Evolutionary conservation across 2,797 vertebrate species (phyloP).

Genomic region (Hoplostethus mediterraneus): DNA sequence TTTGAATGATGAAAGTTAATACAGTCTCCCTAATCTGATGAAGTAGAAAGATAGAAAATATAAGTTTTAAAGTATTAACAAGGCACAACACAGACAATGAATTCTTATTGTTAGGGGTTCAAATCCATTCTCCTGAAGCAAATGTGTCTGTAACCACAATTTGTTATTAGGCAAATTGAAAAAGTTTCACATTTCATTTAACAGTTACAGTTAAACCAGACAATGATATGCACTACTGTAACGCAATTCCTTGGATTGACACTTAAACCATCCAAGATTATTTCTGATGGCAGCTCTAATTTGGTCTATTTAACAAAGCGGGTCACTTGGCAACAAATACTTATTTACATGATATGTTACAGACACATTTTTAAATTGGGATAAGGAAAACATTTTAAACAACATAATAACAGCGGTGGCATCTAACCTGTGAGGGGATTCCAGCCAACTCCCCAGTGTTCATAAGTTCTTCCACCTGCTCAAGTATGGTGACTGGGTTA

Average conservation of each 20-base stretch:
- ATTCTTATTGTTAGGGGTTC: background rate
- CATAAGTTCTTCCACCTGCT: slow-evolving; percentile 91
- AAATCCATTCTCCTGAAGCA: background rate
- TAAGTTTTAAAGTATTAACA: background rate
- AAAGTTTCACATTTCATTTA: background rate
- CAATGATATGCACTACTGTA: too few species aligned
- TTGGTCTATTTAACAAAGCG: background rate
- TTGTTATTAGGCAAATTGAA: background rate
- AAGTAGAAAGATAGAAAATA: background rate
- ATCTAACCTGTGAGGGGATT: slow-evolving; percentile 89
- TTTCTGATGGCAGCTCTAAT: background rate
- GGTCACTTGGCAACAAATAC: background rate
- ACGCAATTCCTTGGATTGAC: background rate
- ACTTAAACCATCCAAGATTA: background rate
- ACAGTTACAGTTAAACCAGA: too few species aligned
- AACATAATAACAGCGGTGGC: slow-evolving; percentile 12
- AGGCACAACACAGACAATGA: background rate
- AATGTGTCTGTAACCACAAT: background rate
- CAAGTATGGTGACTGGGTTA: slow-evolving; percentile 83
- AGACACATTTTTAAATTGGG: background rate
- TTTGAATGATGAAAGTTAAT: slow-evolving; percentile 84
- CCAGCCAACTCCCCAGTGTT: slow-evolving; percentile 88
- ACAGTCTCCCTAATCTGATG: slow-evolving; percentile 87
- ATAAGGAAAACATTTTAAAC: too few species aligned
- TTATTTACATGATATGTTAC: background rate